phyloP scores from a whole-genome alignment of 1,140 invertebrate genomes.

The Ditylenchus dipsaci region DNA sequence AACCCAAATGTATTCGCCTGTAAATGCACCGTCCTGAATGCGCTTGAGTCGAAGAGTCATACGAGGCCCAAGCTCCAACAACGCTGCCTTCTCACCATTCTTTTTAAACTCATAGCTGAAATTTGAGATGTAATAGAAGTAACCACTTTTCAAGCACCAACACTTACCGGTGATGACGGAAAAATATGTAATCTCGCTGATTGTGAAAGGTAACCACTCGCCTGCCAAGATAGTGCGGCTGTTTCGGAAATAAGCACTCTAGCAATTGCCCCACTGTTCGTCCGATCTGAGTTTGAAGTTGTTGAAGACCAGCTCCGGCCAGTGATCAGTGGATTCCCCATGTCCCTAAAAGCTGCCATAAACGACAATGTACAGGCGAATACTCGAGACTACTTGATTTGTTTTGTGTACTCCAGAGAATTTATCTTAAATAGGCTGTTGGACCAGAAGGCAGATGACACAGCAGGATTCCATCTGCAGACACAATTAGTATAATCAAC shows the following conservation, averaged over 20 bases:
- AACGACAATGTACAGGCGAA: too few species aligned
- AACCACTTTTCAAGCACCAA: background rate
- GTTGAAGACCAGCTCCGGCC: conserved; percentile 87
- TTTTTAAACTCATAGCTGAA: conserved; percentile 83
- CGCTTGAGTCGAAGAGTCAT: conserved; percentile 88
- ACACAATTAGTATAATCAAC: background rate
- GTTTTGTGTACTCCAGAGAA: conserved; percentile 60
- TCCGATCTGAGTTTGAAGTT: conserved; percentile 91
- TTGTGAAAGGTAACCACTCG: conserved; percentile 97
- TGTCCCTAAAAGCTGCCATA: conserved; percentile 32
- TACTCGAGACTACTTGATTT: conserved; percentile 61
- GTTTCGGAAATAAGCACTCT: conserved; percentile 87
- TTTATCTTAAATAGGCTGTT: conserved; percentile 75
- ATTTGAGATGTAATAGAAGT: background rate
- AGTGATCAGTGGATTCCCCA: conserved; percentile 54
- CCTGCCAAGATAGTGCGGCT: conserved; percentile 87
- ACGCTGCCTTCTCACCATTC: conserved; percentile 72
- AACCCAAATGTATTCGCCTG: conserved; percentile 93
- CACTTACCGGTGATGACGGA: conserved; percentile 83
- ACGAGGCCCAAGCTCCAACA: conserved; percentile 88
- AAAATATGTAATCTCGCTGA: conserved; percentile 97
- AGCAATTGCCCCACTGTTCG: conserved; percentile 83
- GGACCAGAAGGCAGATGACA: conserved; percentile 91
- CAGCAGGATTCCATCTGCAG: conserved; percentile 77
- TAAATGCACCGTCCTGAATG: conserved; percentile 90